These are phyloP conservation scores for Ornithorhynchus anatinus DNA, from an alignment of 2,113 vertebrate species.

Conservation along the genomic window DNA sequence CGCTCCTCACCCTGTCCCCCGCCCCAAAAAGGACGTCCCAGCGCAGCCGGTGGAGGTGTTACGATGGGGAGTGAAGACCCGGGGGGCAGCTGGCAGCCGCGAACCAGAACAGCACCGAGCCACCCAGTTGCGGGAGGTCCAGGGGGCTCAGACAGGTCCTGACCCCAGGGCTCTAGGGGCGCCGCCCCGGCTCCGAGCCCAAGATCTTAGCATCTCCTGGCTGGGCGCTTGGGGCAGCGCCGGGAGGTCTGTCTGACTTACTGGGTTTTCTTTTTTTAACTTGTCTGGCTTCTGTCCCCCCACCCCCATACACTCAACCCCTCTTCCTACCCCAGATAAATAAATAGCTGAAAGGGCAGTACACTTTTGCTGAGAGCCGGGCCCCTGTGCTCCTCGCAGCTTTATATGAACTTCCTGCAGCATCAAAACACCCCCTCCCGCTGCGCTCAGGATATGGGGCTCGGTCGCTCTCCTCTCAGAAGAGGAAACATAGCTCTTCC, in stretches of 20 bases:
- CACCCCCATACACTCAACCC: not conserved
- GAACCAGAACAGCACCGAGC: not conserved
- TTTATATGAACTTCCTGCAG: constrained; percentile 79
- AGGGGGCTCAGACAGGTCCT: not conserved
- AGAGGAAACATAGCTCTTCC: constrained; percentile 81
- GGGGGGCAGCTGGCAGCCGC: too few relatives aligned
- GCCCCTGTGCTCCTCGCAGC: not conserved
- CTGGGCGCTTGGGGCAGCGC: not conserved
- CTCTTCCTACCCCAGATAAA: constrained; percentile 11
- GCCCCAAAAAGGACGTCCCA: too few relatives aligned
- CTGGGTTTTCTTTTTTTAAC: not conserved
- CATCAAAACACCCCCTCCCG: constrained; percentile 82
- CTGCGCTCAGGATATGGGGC: constrained; percentile 85
- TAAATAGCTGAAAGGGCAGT: constrained; percentile 27
- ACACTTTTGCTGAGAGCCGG: not conserved
- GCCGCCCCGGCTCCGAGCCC: too few relatives aligned
- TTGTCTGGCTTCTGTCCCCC: not conserved
- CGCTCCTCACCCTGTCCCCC: too few relatives aligned
- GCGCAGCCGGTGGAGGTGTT: accelerated
- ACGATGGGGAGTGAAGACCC: too few relatives aligned
- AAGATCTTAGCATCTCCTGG: too few relatives aligned
- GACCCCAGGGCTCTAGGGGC: accelerated
- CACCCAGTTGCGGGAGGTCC: not conserved
- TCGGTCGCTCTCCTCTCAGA: constrained; percentile 62
- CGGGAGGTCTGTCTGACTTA: not conserved